A percentile compares a stretch with the other conserved stretches of the same genome.
Conservation (phyloP, 2,888 invertebrate genomes). For the Eumacrocentrus americanus region DNA sequence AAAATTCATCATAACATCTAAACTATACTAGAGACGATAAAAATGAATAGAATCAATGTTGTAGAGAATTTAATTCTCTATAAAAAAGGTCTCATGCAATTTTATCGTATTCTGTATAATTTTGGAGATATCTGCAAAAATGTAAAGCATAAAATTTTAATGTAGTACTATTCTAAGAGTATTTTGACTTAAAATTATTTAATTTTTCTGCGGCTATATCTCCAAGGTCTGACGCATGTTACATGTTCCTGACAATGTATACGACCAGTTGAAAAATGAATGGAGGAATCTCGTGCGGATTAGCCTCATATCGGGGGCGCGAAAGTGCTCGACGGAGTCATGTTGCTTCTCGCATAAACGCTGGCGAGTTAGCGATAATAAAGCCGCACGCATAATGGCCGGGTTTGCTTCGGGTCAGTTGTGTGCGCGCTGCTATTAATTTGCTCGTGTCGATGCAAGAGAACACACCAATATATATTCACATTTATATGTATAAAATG, state of each 20-base stretch:
- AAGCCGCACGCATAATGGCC: slow-evolving; percentile 28
- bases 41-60: background rate
- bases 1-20: background rate
- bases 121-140: no score
- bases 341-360: slow-evolving; percentile 18
- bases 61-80: no score
- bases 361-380: slow-evolving; percentile 21
- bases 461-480: no score
- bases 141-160: background rate
- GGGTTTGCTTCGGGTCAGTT: slow-evolving; percentile 24
- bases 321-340: slow-evolving; percentile 5
- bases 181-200: no score
- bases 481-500: no score
- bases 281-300: slow-evolving; percentile 24
- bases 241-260: background rate
- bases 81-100: no score
- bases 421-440: slow-evolving; percentile 33
- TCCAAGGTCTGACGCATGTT: background rate
- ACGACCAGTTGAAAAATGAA: slow-evolving; percentile 21
- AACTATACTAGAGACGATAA: no score
- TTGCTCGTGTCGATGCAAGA: slow-evolving; percentile 16
- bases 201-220: no score
- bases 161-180: no score
- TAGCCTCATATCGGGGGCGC: slow-evolving; percentile 6
- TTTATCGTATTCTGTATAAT: no score